Evolutionary conservation across 30 jellyfish, hydroid and myxozoan genomes (phyloP), one percentile per base, ranked within the genome.

Genomic region (Pelagia noctiluca): DNA sequence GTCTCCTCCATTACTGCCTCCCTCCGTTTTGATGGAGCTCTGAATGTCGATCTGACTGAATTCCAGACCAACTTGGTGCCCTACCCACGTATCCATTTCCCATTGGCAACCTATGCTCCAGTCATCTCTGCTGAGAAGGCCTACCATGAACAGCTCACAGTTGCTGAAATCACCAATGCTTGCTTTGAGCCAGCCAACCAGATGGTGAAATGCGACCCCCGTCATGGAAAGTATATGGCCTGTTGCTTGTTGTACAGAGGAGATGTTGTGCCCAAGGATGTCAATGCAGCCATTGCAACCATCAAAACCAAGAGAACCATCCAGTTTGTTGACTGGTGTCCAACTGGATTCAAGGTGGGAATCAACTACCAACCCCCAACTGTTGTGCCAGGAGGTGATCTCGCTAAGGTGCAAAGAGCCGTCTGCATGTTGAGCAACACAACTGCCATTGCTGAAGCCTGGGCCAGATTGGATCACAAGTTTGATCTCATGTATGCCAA

Each of bases 211-310:
- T 90, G 97, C 38, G 97, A 90, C 71, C 97, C 97, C 22, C 92
- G 97, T 38, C 96, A 84, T 50, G 97, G 97, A 49, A 90, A 85
- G 71, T 90, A 90, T 85, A 90, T 90, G 97, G 96, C 97, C 53
- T 90, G 97, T 47, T 90, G 97, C 71, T 76, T 90, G 80, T 80
- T 90, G 97, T 90, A 78, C 85, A 85, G 97, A 35, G 97, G 97
- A 34, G 97, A 90, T 70, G 97, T 90, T 62, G 97, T 86, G 52
- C 97, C 97, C n/a, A 90, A 90, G 85, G 97, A 90, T 77, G 97
- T 90, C 11, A 84, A 84, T 72, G 94, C 96, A 3, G 97, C 97
- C 78, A 90, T 90, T 78, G 96, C 97, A 34, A 76, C 93, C 37
- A 90, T 90, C 94, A 90, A 90, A 35, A 84, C 97, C 22, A 90